Conservation (phyloP, 1,140 invertebrate genomes). For the Euwallacea similis region DNA sequence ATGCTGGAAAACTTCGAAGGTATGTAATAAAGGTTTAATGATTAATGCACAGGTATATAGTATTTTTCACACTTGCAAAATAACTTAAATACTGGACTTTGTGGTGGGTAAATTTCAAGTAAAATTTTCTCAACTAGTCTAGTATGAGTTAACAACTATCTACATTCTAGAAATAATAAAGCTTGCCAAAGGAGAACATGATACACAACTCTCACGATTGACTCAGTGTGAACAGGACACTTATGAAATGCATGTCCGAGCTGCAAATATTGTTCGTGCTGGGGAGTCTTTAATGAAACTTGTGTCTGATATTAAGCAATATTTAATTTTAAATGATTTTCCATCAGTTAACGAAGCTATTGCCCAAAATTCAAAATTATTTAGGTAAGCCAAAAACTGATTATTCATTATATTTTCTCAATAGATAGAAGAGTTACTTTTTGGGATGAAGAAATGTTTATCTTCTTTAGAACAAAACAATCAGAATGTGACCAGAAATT, state of each 20-base stretch:
- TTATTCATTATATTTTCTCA: conserved; percentile 3
- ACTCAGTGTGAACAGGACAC: conserved; percentile 93
- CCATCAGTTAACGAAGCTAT: conserved; percentile 96
- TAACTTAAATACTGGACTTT: too few species aligned
- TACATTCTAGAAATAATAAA: conserved; percentile 84
- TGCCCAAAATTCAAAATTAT: conserved; percentile 85
- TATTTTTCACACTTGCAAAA: neutral
- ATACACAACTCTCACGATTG: conserved; percentile 82
- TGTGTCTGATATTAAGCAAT: conserved; percentile 95
- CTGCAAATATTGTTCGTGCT: conserved; percentile 92
- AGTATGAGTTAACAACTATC: neutral
- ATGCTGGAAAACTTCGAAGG: conserved; percentile 97
- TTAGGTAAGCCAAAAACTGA: conserved; percentile 53
- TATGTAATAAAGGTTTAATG: conserved; percentile 51
- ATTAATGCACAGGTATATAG: neutral
- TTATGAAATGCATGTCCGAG: conserved; percentile 95
- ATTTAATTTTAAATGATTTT: conserved; percentile 95
- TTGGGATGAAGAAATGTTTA: neutral
- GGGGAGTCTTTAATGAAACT: conserved; percentile 96
- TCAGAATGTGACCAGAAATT: conserved; percentile 92
- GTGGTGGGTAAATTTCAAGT: too few species aligned
- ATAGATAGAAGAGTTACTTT: neutral
- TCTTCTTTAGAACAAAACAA: conserved; percentile 69
- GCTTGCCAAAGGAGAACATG: conserved; percentile 89
- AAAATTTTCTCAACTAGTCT: too few species aligned